Evolutionary conservation across 2,113 vertebrate species (phyloP).

Genomic region (Chaetura pelagica): DNA sequence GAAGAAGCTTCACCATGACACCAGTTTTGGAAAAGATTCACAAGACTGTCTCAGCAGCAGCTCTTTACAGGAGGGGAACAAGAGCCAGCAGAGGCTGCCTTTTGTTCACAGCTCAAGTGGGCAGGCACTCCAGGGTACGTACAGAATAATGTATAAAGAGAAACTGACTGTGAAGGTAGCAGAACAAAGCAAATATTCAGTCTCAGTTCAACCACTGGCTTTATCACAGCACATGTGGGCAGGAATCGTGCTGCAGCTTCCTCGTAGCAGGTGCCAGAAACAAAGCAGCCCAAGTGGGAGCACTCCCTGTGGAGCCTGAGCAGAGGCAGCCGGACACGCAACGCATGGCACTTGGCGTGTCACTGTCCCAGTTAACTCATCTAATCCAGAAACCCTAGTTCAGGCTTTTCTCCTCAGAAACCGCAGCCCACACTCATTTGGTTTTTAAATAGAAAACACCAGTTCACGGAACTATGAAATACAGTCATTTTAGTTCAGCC

Average conservation of each 20-base stretch:
- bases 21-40: neutral
- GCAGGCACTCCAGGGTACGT: slow-evolving; percentile 6
- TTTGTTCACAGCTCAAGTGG: neutral
- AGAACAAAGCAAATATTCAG: neutral
- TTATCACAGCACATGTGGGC: neutral
- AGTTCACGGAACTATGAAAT: neutral
- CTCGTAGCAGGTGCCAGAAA: neutral
- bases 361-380: neutral
- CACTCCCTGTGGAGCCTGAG: accelerated
- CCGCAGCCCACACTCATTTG: neutral
- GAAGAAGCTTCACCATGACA: neutral
- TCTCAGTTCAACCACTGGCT: neutral
- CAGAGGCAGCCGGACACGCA: neutral
- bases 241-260: neutral
- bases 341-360: accelerated
- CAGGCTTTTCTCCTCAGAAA: neutral
- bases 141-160: neutral
- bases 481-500: slow-evolving; percentile 17
- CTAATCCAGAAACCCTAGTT: neutral
- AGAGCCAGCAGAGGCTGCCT: neutral
- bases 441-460: slow-evolving; percentile 40
- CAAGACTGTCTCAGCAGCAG: neutral
- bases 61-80: neutral
- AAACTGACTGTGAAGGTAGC: neutral
- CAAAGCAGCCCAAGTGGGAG: neutral